Evolutionary conservation across 2,113 vertebrate genomes (phyloP).

Genomic region (Eudorcas thomsonii): DNA sequence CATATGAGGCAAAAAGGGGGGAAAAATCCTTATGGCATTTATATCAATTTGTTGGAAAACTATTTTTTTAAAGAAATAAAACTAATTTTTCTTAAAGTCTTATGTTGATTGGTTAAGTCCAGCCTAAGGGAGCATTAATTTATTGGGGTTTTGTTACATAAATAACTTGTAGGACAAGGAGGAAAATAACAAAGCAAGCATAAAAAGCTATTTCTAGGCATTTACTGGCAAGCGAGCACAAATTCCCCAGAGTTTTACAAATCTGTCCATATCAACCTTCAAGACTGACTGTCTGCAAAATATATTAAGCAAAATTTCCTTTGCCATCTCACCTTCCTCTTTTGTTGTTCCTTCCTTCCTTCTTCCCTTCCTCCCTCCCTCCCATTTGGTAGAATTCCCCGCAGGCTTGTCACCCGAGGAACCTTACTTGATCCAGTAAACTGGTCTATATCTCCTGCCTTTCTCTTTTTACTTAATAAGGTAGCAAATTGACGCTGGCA

Average conservation of each 20-base stretch:
- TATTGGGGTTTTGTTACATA: not conserved
- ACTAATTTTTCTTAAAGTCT: not conserved
- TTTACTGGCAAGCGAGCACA: not conserved
- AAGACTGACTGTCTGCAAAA: conserved; percentile 5
- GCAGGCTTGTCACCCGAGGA: not conserved
- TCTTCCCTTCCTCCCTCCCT: not conserved
- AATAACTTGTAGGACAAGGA: not conserved
- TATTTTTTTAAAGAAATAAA: not conserved
- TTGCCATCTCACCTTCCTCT: not conserved
- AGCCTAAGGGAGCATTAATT: not conserved
- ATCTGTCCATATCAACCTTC: not conserved
- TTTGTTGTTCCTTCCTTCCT: not conserved
- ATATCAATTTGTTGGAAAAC: not conserved
- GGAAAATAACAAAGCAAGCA: not conserved
- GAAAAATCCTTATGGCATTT: not conserved
- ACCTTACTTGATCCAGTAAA: not conserved
- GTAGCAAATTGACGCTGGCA: not conserved
- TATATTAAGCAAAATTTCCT: not conserved
- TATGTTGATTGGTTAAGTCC: not conserved
- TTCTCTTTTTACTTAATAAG: not conserved
- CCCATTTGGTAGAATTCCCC: not conserved
- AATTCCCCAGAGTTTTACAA: not conserved
- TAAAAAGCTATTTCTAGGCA: not conserved
- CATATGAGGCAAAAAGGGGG: not conserved
- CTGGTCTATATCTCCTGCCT: not conserved